Evolutionary conservation across 1,140 invertebrate species (phyloP).

Genomic region (Heliothis subflexa): DNA sequence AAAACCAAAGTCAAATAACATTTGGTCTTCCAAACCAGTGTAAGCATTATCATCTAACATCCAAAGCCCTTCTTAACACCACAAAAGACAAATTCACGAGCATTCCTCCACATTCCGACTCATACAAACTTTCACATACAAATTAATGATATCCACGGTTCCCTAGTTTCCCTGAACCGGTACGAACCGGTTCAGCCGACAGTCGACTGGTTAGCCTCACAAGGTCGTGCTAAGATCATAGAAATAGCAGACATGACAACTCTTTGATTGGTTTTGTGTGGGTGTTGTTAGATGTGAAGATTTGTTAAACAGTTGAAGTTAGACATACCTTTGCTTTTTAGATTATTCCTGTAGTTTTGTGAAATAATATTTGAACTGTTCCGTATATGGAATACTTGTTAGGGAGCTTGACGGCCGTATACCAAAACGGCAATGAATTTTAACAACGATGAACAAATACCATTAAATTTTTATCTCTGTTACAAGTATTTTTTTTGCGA

Average conservation of each 20-base stretch:
- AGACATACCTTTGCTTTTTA: no score
- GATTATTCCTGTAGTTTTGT: no score
- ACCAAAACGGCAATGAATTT: no score
- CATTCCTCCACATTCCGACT: slow-evolving; percentile 19
- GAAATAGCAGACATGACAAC: slow-evolving; percentile 5
- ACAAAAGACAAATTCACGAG: slow-evolving; percentile 4
- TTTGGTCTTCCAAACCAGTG: not conserved
- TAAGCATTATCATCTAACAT: not conserved
- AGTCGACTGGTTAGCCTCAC: slow-evolving; percentile 41
- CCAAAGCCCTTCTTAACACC: not conserved
- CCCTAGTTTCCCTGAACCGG: slow-evolving; percentile 45
- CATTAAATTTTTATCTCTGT: no score
- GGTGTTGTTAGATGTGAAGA: not conserved
- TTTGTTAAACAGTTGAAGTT: not conserved
- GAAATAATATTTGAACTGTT: no score
- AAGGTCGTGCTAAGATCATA: slow-evolving; percentile 43
- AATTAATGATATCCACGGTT: slow-evolving; percentile 46
- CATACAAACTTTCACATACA: slow-evolving; percentile 44
- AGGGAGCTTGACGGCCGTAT: not conserved
- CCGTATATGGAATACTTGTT: no score
- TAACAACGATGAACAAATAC: no score
- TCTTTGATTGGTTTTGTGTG: not conserved
- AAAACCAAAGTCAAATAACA: not conserved
- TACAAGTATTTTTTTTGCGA: no score
- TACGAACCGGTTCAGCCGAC: slow-evolving; percentile 9